Base-by-base conservation (phyloP, 2,888 invertebrate genomes). In the Leucophenga maculata region DNA sequence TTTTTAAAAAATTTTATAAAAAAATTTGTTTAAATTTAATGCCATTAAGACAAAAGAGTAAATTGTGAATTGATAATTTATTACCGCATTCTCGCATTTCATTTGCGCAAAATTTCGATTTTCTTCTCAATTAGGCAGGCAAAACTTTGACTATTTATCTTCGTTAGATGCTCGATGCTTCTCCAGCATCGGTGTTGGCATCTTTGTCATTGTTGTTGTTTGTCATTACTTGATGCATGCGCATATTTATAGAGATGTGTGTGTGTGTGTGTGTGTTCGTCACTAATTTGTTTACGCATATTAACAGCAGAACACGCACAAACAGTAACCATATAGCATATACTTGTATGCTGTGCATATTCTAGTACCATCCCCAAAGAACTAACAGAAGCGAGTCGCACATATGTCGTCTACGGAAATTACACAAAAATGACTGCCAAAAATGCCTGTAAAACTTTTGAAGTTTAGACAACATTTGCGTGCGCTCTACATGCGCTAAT, bases 91-190 rank as follows among this genome's bases (percentile, higher is more conserved):
- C 77, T 71, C 73, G 76, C 74, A 76, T 81, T 78, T 79, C 77
- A 79, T 80, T 80, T 72, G 73, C 73, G 68, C 39, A 77, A 70
- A 80, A 73, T 79, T 80, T 80, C 76, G 77, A 80, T 80, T 82
- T 80, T 80, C 80, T 79, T 77, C 77, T 79, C 80, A 80, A 82
- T 80, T 82, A 80, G 77, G 77, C 74, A 74, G 68, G 71, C 69
- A 82, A 80, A 80, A 76, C 82, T 80, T 82, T 57, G 72, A 73
- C 77, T 74, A 79, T 83, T 81, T 81, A 78, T 80, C 83, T 82
- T 80, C 79, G 75, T 72, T 77, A 72, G 73, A n/a, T 62, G 54
- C 18, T 20, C 8, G n/a, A n/a, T n/a, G 20, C 11, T 14, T 18
- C 22, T 20, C 9, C 0, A 54, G 3, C 54, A 54, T 11, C 18